Evolutionary conservation across 2,113 vertebrate genomes (phyloP).

Genomic region (Aspidoscelis tigris): DNA sequence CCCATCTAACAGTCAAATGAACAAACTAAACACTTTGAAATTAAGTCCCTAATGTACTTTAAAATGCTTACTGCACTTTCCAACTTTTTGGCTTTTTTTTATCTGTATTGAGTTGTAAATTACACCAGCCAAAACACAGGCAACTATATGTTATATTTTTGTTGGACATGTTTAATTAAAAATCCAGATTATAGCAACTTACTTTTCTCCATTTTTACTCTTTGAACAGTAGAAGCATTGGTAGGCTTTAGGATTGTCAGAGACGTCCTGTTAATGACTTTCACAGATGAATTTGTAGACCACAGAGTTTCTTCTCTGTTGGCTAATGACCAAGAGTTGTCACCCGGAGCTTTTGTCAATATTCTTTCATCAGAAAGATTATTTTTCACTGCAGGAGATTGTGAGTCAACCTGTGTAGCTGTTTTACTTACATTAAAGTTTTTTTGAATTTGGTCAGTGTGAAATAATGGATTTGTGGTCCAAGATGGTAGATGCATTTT

Average conservation of each 20-base stretch:
- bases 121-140: neutral
- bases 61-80: neutral
- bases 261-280: constrained; percentile 29
- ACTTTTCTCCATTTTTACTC: constrained; percentile 61
- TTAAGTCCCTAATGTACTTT: neutral
- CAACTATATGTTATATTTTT: neutral
- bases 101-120: neutral
- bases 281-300: constrained; percentile 39
- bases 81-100: neutral
- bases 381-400: constrained; percentile 29
- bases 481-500: constrained; percentile 39
- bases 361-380: constrained; percentile 28
- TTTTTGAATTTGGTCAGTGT: constrained; percentile 56
- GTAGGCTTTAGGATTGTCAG: constrained; percentile 52
- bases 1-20: neutral
- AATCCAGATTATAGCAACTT: constrained; percentile 46
- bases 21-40: neutral
- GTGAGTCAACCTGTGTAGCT: constrained; percentile 34
- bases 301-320: neutral
- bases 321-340: constrained; percentile 8
- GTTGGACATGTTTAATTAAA: constrained; percentile 10
- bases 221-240: constrained; percentile 14
- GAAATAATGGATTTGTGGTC: constrained; percentile 48
- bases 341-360: constrained; percentile 29
- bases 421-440: constrained; percentile 59